Base-by-base conservation (phyloP, 2,797 vertebrate species). In the Mormyrus proboscirostris region DNA sequence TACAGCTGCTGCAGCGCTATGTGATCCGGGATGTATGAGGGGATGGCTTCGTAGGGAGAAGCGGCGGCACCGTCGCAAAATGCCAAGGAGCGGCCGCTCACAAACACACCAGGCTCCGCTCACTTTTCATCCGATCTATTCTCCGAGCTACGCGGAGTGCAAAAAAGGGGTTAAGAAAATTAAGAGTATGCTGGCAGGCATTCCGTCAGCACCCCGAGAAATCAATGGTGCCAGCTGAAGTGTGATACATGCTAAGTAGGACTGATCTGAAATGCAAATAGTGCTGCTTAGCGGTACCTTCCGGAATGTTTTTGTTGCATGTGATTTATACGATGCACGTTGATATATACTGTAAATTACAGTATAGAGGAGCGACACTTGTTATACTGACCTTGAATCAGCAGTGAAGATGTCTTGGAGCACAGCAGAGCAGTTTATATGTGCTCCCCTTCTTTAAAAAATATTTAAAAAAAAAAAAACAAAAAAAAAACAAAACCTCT, bases 351-450 rank as follows among this genome's bases (percentile, higher is more conserved):
- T 91, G 88, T 76, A 87, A 50, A 59, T 91, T 83, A 91, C 93
- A 57, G 82, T 82, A 10, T 88, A 55, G 25, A 59, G 22, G 22
- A 57, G 38, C 90, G 91, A 88, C 95, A 95, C 94, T 95, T 96
- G 94, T 94, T 92, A 90, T 90, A 96, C 96, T 96, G 94, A 97
- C 96, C 96, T 97, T 96, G 94, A 96, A 91, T 7, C 91, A 92
- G 93, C 90, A 91, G 90, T 85, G 88, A 53, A 89, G 84, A 83
- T 50, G 73, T 89, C 8, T 88, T 89, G 41, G 76, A 89, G 89
- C 76, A 89, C 89, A 88, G 88, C 53, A 49, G 19, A 86, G 51
- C 86, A 88, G 5, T 22, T 85, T 90, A 6, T 91, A 19, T 14
- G 5, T 59, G 79, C 51, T 0, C 22, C 49, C 88, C 88, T 89